Percentiles rank a stretch among this genome's conserved stretches.
Conservation (phyloP, 2,113 vertebrate genomes). For the Falco punctatus region DNA sequence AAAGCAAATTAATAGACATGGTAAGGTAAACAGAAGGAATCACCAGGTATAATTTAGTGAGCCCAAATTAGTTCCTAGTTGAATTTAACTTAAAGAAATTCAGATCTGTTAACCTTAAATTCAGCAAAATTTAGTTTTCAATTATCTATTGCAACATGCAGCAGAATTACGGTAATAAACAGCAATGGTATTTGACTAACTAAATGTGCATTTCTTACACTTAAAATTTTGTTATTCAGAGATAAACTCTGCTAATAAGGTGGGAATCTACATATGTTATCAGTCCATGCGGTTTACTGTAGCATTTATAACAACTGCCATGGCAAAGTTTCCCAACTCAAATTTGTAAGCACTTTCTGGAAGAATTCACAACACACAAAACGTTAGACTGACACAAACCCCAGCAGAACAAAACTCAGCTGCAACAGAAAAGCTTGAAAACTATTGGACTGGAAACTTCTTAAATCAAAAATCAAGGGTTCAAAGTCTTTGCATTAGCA, state of each 20-base stretch:
- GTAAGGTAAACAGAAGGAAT: background rate
- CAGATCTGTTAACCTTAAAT: constrained; percentile 12
- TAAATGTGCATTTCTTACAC: background rate
- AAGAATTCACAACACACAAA: background rate
- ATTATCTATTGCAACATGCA: background rate
- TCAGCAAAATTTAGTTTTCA: constrained; percentile 1
- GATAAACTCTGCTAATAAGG: background rate
- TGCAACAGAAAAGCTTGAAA: background rate
- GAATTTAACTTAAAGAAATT: background rate
- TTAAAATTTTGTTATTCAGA: background rate
- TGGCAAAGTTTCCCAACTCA: background rate
- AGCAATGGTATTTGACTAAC: background rate
- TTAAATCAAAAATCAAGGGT: background rate
- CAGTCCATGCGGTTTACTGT: background rate
- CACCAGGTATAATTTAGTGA: constrained; percentile 15
- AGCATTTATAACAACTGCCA: background rate
- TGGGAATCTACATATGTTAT: background rate
- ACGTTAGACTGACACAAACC: background rate
- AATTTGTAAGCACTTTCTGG: background rate
- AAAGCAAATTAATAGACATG: constrained; percentile 11
- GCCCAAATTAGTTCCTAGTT: background rate
- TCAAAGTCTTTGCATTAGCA: background rate
- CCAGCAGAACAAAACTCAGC: background rate
- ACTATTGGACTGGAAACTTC: background rate
- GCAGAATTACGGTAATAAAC: background rate